Conservation (phyloP, 2,797 vertebrate species). For the Hydrophis major region DNA sequence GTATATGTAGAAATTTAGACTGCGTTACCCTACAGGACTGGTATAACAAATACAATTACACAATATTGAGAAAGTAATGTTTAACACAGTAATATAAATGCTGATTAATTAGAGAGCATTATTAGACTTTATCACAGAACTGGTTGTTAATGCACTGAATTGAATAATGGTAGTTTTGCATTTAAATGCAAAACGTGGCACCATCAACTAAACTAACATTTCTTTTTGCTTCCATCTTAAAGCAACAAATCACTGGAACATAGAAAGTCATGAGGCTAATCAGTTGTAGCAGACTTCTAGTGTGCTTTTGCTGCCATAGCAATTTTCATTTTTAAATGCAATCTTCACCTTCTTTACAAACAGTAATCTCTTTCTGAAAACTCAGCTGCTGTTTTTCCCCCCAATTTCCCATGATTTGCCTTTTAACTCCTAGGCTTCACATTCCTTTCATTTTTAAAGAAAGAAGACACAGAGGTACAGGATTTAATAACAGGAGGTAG, state of each 20-base stretch:
- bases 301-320: slow-evolving; percentile 57
- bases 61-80: not conserved
- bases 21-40: not conserved
- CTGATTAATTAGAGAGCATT: not conserved
- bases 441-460: not conserved
- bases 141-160: not conserved
- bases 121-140: not conserved
- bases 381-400: not conserved
- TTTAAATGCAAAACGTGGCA: not conserved
- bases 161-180: not conserved
- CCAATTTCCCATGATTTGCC: not conserved
- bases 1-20: not conserved
- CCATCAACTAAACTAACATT: slow-evolving; percentile 39
- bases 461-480: accelerated
- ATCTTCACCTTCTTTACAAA: slow-evolving; percentile 45
- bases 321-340: slow-evolving; percentile 65
- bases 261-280: slow-evolving; percentile 53
- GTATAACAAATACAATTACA: not conserved
- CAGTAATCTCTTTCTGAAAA: not conserved
- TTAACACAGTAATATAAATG: not conserved
- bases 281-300: slow-evolving; percentile 59
- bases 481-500: not conserved
- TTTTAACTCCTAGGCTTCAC: not conserved
- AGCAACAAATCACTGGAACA: slow-evolving; percentile 55
- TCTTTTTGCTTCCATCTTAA: slow-evolving; percentile 49